A percentile compares a stretch with the other conserved stretches of the same genome.
Conservation (phyloP, 2,113 vertebrate genomes). For the Sceloporus undulatus region DNA sequence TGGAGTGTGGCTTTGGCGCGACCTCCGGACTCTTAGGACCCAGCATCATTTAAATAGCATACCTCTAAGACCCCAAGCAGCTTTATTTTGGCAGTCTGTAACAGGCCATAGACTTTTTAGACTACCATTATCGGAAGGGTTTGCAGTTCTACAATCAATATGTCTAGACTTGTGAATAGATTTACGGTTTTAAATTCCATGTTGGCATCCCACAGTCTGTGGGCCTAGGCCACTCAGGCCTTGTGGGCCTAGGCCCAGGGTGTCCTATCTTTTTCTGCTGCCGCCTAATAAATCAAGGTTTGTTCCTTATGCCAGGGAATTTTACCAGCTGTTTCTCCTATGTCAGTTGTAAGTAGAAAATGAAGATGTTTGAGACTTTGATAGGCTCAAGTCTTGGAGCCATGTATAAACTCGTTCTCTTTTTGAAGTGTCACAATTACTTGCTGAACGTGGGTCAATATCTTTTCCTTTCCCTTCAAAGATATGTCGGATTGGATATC, state of each 20-base stretch:
- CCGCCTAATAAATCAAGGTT: not conserved
- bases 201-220: not conserved
- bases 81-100: no score
- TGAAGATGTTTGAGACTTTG: not conserved
- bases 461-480: not conserved
- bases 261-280: not conserved
- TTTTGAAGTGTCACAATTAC: not conserved
- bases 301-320: not conserved
- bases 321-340: not conserved
- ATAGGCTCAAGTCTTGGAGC: not conserved
- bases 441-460: not conserved
- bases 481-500: not conserved
- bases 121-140: not conserved
- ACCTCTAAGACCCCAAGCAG: no score
- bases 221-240: no score
- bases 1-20: no score
- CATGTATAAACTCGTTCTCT: not conserved
- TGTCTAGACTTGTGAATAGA: not conserved
- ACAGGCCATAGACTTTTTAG: no score
- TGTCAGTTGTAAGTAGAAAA: not conserved
- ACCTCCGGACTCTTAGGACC: no score
- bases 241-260: no score
- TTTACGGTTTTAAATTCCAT: not conserved
- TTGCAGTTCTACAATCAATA: not conserved
- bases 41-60: no score